Evolutionary conservation across 2,797 vertebrate genomes (phyloP).

Genomic region (Ctenopoma kingsleyae): DNA sequence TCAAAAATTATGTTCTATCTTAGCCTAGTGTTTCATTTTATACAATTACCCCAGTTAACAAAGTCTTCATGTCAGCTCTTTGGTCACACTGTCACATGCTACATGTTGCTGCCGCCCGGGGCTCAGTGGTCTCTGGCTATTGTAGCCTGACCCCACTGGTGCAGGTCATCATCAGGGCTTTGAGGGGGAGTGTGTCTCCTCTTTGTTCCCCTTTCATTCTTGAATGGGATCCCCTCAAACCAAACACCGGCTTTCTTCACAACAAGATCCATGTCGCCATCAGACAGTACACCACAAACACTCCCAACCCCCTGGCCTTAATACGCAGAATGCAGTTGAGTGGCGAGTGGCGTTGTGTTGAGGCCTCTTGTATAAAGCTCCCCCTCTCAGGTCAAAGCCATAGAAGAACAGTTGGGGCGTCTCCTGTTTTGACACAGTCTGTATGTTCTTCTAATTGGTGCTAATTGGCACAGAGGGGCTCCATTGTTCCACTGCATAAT

Average conservation of each 20-base stretch:
- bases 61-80: conserved; percentile 29
- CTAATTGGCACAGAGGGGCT: conserved; percentile 83
- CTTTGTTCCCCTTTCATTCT: conserved; percentile 79
- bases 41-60: conserved; percentile 32
- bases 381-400: conserved; percentile 72
- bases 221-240: conserved; percentile 72
- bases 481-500: conserved; percentile 82
- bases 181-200: conserved; percentile 74
- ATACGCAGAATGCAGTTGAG: conserved; percentile 55
- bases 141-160: conserved; percentile 66
- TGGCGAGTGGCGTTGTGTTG: conserved; percentile 64
- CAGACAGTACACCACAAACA: conserved; percentile 58
- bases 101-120: conserved; percentile 66
- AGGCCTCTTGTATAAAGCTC: conserved; percentile 70
- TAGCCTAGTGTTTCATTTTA: conserved; percentile 24
- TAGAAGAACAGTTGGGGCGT: conserved; percentile 75
- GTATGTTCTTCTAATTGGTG: conserved; percentile 87
- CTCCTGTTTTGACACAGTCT: conserved; percentile 83
- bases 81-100: conserved; percentile 58
- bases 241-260: conserved; percentile 70
- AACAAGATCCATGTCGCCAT: conserved; percentile 68
- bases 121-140: conserved; percentile 64
- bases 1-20: neutral
- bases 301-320: conserved; percentile 36
- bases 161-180: conserved; percentile 73